Base-by-base conservation (phyloP, 2,888 invertebrate species). In the Lymantria dispar region DNA sequence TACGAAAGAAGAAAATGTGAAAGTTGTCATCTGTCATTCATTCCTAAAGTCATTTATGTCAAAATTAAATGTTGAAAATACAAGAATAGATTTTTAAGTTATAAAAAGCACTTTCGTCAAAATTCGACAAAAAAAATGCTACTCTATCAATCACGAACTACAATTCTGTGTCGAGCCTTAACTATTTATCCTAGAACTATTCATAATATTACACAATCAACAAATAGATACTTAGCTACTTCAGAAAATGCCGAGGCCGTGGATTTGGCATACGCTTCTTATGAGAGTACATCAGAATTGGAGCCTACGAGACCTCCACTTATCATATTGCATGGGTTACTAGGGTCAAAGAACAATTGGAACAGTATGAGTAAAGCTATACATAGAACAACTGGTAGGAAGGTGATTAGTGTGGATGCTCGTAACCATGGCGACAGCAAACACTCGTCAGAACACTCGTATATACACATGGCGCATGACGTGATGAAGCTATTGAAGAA, bases 371-470 rank as follows among this genome's bases (percentile, higher is more conserved):
- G 96, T 48, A 97, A 96, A 82, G 93, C 93, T 0, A 92, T 97
- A 47, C 94, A 94, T 68, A 92, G 93, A 60, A 92, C 92, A 48
- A 95, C 94, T 1, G 92, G 93, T 12, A 93, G 94, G 65, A 94
- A 94, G 91, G 96, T 98, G 9, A 94, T 97, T 56, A 93, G 96
- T 7, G 92, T 98, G 33, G 99, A 99, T 88, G 95, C 96, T 0
- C 93, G 99, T 70, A 99, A 99, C 87, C 99, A 99, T 85, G 99
- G 99, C 0, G 97, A 98, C 58, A 98, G 98, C 74, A 95, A 96
- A 0, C 98, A 98, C 77, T 89, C 94, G 0, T 64, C 91, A 0
- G 93, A 94, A 7, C 96, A 98, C 84, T 93, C 94, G 0, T 98
- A 98, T 74, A 81, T 92, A 12, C 93, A 94, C 54, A 95, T 99